Conservation (phyloP, 2,888 invertebrate species). For the Nephrotoma guestfalica region DNA sequence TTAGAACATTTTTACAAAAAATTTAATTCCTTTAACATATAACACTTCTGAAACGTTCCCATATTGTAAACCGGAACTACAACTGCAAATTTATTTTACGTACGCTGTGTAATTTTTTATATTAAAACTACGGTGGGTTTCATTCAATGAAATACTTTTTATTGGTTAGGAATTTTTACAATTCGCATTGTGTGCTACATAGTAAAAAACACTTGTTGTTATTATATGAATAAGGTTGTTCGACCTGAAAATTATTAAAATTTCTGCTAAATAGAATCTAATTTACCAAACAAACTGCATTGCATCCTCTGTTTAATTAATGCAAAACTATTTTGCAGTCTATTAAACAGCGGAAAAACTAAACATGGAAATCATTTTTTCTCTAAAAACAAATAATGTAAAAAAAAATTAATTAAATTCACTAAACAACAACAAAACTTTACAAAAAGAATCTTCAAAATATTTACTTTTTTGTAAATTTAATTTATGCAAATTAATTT, state of each 20-base stretch:
- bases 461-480: not conserved
- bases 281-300: not conserved
- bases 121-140: not conserved
- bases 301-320: not conserved
- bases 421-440: not conserved
- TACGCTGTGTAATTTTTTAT: not conserved
- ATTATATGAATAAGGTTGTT: not conserved
- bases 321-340: not conserved
- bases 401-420: not conserved
- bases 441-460: not conserved
- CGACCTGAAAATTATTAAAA: not conserved
- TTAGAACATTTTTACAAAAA: not conserved
- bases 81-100: not conserved
- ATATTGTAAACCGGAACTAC: not conserved
- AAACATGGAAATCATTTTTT: not conserved
- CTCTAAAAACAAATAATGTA: not conserved
- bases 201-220: not conserved
- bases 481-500: not conserved
- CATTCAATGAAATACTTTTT: not conserved
- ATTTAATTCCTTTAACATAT: not conserved
- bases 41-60: not conserved
- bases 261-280: not conserved
- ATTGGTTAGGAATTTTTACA: not conserved
- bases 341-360: not conserved
- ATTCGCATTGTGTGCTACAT: not conserved